phyloP scores from a whole-genome alignment of 2,888 invertebrate species.

The Acholoe squamosa region DNA sequence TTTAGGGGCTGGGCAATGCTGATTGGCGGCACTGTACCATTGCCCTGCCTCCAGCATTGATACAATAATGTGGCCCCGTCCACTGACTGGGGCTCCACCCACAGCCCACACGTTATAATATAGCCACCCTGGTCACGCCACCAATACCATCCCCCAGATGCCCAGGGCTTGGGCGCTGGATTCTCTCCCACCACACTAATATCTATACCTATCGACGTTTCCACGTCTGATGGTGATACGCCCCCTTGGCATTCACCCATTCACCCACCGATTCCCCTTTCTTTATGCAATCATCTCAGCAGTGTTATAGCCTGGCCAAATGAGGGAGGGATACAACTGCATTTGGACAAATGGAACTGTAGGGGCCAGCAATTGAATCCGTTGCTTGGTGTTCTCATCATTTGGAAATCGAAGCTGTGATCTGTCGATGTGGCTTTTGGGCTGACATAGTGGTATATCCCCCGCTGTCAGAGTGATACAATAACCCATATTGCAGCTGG shows the following conservation, averaged over 20 bases:
- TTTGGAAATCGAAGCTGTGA: neutral
- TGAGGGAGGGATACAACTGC: neutral
- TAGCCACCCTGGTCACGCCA: neutral
- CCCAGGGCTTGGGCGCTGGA: neutral
- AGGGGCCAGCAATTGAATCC: neutral
- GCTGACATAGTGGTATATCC: neutral
- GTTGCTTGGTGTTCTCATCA: neutral
- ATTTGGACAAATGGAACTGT: conserved; percentile 16
- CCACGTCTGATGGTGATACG: neutral
- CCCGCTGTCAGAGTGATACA: neutral
- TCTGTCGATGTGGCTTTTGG: neutral
- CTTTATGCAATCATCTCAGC: neutral
- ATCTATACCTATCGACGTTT: conserved; percentile 17
- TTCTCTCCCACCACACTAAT: neutral
- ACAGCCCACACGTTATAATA: too few relatives aligned
- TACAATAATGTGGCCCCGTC: neutral
- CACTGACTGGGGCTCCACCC: too few relatives aligned
- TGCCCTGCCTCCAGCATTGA: neutral
- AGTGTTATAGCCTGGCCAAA: neutral
- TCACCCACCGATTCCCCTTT: neutral
- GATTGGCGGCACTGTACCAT: neutral
- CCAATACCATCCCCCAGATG: conserved; percentile 13
- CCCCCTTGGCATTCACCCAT: neutral
- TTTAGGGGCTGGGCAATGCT: neutral
- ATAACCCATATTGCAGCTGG: neutral